Percentiles rank a stretch among this genome's conserved stretches.
Evolutionary conservation across 1,140 invertebrate species (phyloP).

Genomic region (Coptotermes formosanus): DNA sequence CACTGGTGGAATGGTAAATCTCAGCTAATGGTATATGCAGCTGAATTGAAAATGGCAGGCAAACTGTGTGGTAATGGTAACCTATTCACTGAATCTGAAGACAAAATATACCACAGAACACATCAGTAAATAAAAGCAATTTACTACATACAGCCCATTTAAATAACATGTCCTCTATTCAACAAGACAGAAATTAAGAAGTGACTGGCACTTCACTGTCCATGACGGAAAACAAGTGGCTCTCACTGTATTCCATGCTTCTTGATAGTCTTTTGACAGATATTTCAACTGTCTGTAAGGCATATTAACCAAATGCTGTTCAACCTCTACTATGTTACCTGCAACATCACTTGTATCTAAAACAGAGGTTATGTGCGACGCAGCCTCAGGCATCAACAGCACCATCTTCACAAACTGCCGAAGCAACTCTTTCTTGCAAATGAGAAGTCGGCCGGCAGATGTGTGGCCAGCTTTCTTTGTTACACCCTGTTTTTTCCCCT

Average conservation of each 20-base stretch:
- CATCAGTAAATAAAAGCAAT: too few relatives aligned
- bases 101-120: too few relatives aligned
- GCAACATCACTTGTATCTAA: not conserved
- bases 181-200: slow-evolving; percentile 17
- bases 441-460: slow-evolving; percentile 18
- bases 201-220: slow-evolving; percentile 8
- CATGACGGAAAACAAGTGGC: slow-evolving; percentile 28
- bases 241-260: slow-evolving; percentile 8
- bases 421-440: slow-evolving; percentile 28
- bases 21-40: too few relatives aligned
- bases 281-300: slow-evolving; percentile 21
- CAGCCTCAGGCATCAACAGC: not conserved
- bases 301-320: not conserved
- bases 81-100: too few relatives aligned
- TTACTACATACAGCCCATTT: too few relatives aligned
- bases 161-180: not conserved
- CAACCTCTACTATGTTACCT: not conserved
- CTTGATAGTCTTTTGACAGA: slow-evolving; percentile 21
- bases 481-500: slow-evolving; percentile 76
- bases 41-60: too few relatives aligned
- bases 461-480: slow-evolving; percentile 62
- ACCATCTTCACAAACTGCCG: slow-evolving; percentile 20
- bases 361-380: not conserved
- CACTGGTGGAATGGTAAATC: too few relatives aligned
- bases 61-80: too few relatives aligned